Percentiles rank a stretch among this genome's conserved stretches.
Conservation (phyloP, 1,140 invertebrate species). For the Lasioglossum albipes region DNA sequence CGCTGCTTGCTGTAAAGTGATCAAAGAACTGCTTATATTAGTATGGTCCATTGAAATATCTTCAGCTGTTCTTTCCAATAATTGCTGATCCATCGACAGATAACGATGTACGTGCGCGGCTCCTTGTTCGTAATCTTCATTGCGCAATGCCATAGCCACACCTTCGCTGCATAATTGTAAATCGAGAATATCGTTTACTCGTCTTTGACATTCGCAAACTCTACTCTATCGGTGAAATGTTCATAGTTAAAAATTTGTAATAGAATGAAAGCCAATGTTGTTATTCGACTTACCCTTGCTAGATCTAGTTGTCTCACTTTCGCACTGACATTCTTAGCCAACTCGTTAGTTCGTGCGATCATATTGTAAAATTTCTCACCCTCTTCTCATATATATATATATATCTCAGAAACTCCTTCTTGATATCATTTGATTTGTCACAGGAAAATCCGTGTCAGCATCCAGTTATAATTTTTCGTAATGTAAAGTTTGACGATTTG, state of each 20-base stretch:
- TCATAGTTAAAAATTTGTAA: slow-evolving; percentile 9
- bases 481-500: slow-evolving; percentile 90
- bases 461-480: slow-evolving; percentile 92
- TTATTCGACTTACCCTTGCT: slow-evolving; percentile 87
- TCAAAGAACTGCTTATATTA: slow-evolving; percentile 88
- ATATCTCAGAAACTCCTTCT: background rate
- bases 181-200: slow-evolving; percentile 98
- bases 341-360: slow-evolving; percentile 91
- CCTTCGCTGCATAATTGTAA: slow-evolving; percentile 97
- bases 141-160: slow-evolving; percentile 93
- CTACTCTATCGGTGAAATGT: slow-evolving; percentile 83
- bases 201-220: slow-evolving; percentile 95
- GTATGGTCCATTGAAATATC: slow-evolving; percentile 87
- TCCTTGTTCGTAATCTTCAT: slow-evolving; percentile 96
- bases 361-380: slow-evolving; percentile 89
- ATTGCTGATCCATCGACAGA: slow-evolving; percentile 95
- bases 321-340: slow-evolving; percentile 96
- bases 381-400: slow-evolving; percentile 82
- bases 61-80: slow-evolving; percentile 89
- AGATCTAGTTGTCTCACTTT: slow-evolving; percentile 97
- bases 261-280: slow-evolving; percentile 2
- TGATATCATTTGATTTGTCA: slow-evolving; percentile 52
- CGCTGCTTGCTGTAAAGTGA: slow-evolving; percentile 92
- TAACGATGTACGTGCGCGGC: slow-evolving; percentile 97
- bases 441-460: slow-evolving; percentile 91